Evolutionary conservation across 1,140 invertebrate genomes (phyloP), one percentile per base, ranked within the genome.

Genomic region (Phthorimaea operculella): DNA sequence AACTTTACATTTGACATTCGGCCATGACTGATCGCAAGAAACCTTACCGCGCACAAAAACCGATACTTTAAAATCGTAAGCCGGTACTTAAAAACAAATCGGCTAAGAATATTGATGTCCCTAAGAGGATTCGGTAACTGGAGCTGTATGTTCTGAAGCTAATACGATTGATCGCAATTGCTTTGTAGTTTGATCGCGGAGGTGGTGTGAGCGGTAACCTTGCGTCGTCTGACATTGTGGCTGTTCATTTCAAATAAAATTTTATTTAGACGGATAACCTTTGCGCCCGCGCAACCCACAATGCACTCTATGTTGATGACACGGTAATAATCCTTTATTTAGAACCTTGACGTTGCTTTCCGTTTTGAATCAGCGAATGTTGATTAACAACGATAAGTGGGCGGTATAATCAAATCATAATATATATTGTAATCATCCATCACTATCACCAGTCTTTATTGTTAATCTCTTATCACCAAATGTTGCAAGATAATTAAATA

Each of bases 121-220:
- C 33, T 42, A 50, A 39, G 12, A 52, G 49, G 21, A 52, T 42
- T 55, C 55, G 42, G 21, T 28, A 6, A 28, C 21, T 28, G 21
- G n/a, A 55, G 51, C 57, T 54, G 54, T 52, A 64, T 60, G 60
- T 59, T 52, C 36, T 55, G 57, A 39, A 48, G 52, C 28, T 58
- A 60, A 62, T 60, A 54, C 52, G 49, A 61, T 62, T 56, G 48
- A 58, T 64, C 51, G 57, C 34, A 59, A 55, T 65, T 60, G 54
- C 49, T 65, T 63, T 62, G 54, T 61, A 34, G 53, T 60, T 58
- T 15, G 52, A 58, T 63, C 53, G 64, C 63, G 59, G 66, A 59
- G 62, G 60, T 60, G 57, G 72, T 66, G 74, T 72, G 72, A 78
- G 68, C 63, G 74, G 71, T 55, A 67, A 72, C 74, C 77, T 78